phyloP scores from a whole-genome alignment of 2,888 invertebrate genomes.

The Mesochorus sp. region DNA sequence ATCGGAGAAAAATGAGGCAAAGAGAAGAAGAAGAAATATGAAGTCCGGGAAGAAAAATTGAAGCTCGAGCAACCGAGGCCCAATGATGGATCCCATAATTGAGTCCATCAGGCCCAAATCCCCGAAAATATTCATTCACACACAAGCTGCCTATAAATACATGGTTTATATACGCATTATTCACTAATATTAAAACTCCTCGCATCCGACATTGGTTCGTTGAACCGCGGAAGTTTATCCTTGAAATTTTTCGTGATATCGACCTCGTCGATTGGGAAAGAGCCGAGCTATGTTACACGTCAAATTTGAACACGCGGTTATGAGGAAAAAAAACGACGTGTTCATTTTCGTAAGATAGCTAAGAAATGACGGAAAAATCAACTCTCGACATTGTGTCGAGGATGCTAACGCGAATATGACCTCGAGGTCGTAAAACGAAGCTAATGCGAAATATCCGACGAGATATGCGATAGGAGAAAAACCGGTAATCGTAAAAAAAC shows the following conservation, averaged over 20 bases:
- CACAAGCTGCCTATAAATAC: neutral
- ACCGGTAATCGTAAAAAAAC: slow-evolving; percentile 71
- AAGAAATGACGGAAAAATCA: too few relatives aligned
- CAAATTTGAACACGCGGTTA: too few relatives aligned
- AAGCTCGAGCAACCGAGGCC: neutral
- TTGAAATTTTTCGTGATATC: slow-evolving; percentile 51
- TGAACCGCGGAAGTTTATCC: slow-evolving; percentile 47
- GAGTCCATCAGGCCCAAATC: slow-evolving; percentile 36
- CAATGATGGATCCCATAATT: slow-evolving; percentile 38
- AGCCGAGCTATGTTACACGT: too few relatives aligned
- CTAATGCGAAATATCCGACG: neutral
- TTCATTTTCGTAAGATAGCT: too few relatives aligned
- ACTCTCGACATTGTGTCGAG: too few relatives aligned
- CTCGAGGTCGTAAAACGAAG: too few relatives aligned
- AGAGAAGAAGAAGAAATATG: neutral
- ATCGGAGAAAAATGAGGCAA: slow-evolving; percentile 4
- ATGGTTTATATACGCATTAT: neutral
- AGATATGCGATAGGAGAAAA: slow-evolving; percentile 29
- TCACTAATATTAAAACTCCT: neutral
- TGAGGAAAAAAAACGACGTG: too few relatives aligned
- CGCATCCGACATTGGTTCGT: slow-evolving; percentile 50
- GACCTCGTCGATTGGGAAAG: slow-evolving; percentile 21
- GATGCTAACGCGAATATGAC: too few relatives aligned
- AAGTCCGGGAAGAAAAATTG: slow-evolving; percentile 27
- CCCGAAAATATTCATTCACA: slow-evolving; percentile 15